phyloP scores from a whole-genome alignment of 1,140 invertebrate species.

The Glossosoma conforme region DNA sequence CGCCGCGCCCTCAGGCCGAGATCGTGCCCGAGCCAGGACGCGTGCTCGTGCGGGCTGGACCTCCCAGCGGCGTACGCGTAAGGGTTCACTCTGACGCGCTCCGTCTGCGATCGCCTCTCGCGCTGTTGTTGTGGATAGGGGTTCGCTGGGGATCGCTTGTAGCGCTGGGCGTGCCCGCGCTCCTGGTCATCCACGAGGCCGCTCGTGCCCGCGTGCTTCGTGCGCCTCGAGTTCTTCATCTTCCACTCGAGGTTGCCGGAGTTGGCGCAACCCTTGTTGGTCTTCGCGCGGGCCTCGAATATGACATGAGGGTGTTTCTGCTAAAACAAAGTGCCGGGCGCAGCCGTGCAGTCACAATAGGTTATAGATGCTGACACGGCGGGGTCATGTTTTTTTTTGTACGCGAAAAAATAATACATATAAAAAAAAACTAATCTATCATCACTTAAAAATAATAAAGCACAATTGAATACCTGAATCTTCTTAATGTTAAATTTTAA shows the following conservation, averaged over 20 bases:
- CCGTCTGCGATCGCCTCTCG: too few species aligned
- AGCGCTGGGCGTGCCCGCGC: conserved; percentile 18
- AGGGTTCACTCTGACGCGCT: too few species aligned
- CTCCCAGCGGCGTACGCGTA: too few species aligned
- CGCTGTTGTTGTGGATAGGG: too few species aligned
- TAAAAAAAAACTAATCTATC: too few species aligned
- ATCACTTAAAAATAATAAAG: too few species aligned
- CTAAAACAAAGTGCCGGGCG: conserved; percentile 61
- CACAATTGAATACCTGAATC: too few species aligned
- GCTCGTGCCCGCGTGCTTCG: conserved; percentile 58
- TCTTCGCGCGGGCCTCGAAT: conserved; percentile 83
- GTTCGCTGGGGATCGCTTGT: too few species aligned
- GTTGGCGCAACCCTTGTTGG: conserved; percentile 84
- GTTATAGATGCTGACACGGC: too few species aligned
- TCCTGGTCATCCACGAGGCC: conserved; percentile 48
- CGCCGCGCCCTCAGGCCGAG: conserved; percentile 49
- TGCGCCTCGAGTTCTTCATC: conserved; percentile 55
- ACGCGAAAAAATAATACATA: too few species aligned
- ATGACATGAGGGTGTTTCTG: conserved; percentile 95
- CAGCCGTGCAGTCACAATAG: conserved; percentile 40
- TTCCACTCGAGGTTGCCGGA: conserved; percentile 71
- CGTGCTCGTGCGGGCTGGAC: conserved; percentile 7
- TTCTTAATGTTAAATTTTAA: too few species aligned
- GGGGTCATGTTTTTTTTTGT: too few species aligned
- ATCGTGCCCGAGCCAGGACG: background rate